phyloP scores from a whole-genome alignment of 2,113 vertebrate genomes.

The Anthoscopus minutus region DNA sequence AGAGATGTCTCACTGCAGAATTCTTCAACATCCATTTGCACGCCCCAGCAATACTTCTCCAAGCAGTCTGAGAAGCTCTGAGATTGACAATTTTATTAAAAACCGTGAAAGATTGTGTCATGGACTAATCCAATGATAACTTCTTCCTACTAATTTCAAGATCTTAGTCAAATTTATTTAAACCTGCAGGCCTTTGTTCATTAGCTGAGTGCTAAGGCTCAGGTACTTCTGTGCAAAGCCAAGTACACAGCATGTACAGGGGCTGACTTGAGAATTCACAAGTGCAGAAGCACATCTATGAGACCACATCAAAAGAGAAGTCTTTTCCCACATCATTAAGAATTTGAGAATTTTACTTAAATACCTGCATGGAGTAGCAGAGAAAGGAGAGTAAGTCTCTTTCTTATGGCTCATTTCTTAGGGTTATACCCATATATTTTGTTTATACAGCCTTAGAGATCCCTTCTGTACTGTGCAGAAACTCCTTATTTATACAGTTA shows the following conservation, averaged over 20 bases:
- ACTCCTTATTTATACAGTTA: background rate
- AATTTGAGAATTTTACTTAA: background rate
- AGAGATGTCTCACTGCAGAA: background rate
- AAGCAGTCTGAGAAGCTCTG: background rate
- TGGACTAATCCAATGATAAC: background rate
- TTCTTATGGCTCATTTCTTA: background rate
- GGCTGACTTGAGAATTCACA: background rate
- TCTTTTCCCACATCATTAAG: background rate
- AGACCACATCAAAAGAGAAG: background rate
- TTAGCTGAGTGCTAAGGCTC: background rate
- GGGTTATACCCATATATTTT: background rate
- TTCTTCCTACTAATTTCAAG: background rate
- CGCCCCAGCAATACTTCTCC: background rate
- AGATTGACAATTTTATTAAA: background rate
- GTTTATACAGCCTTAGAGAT: background rate
- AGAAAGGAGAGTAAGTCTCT: background rate
- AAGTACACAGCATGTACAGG: background rate
- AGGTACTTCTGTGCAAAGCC: background rate
- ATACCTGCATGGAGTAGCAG: background rate
- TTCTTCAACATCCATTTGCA: background rate
- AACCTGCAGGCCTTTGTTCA: background rate
- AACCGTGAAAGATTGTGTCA: background rate
- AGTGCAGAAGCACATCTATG: background rate
- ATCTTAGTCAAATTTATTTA: background rate
- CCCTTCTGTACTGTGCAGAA: background rate